These are phyloP conservation scores for Ctenochaetus hawaiiensis DNA, from an alignment of 2,797 vertebrate species.

Conservation along the genomic window DNA sequence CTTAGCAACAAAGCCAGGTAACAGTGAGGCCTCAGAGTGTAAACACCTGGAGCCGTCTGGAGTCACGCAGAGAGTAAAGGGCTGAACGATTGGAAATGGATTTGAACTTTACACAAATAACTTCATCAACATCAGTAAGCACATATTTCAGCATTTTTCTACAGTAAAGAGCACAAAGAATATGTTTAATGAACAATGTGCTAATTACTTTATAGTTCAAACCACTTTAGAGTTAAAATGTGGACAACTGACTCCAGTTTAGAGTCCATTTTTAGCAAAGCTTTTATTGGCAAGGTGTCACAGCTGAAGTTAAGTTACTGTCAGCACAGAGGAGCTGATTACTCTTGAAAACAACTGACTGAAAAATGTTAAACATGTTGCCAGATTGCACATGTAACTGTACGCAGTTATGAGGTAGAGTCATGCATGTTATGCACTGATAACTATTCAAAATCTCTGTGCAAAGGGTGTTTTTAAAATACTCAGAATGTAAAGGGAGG, in stretches of 20 bases:
- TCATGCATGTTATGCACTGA: neutral
- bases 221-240: neutral
- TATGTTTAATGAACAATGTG: neutral
- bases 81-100: neutral
- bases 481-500: neutral
- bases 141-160: neutral
- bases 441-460: neutral
- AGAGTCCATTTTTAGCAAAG: no score
- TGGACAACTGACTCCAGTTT: no score
- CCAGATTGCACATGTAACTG: no score
- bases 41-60: neutral
- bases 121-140: neutral
- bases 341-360: neutral
- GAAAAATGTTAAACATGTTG: neutral
- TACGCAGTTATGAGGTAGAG: neutral
- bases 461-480: neutral
- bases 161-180: conserved; percentile 2
- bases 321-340: no score
- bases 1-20: conserved; percentile 5
- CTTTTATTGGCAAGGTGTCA: no score
- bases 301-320: no score
- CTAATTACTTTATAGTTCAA: neutral
- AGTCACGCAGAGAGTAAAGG: neutral
- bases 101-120: neutral
- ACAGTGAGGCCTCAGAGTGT: conserved; percentile 3